Conservation (phyloP, 1,140 invertebrate genomes). For the Melanaphis sacchari region DNA sequence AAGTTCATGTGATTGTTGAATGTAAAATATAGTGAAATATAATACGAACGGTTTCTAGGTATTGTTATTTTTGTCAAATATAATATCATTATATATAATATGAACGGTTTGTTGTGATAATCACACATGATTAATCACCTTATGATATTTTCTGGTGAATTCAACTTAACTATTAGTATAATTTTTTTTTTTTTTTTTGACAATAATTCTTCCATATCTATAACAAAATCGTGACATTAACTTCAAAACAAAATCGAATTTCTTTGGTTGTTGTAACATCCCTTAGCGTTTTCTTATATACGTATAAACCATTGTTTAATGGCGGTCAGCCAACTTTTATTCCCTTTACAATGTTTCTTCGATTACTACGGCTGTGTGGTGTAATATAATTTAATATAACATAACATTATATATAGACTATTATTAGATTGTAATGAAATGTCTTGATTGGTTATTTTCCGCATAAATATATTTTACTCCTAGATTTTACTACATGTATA, state of each 20-base stretch:
- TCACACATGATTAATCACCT: neutral
- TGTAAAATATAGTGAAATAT: neutral
- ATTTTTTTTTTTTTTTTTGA: neutral
- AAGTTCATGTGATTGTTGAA: neutral
- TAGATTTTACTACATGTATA: neutral
- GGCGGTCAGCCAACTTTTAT: neutral
- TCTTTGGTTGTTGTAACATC: neutral
- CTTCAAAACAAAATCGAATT: slow-evolving; percentile 5
- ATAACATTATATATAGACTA: neutral
- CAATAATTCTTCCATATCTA: neutral
- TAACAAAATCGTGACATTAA: neutral
- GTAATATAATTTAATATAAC: no score
- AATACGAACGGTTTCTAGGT: neutral
- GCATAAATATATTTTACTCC: neutral
- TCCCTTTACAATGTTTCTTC: neutral
- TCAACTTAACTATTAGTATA: neutral
- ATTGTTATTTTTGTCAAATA: neutral
- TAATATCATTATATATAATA: neutral
- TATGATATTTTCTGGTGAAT: neutral
- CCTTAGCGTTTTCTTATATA: neutral
- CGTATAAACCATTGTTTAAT: slow-evolving; percentile 6
- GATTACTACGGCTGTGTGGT: neutral
- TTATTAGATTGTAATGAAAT: slow-evolving; percentile 9
- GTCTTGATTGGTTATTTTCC: slow-evolving; percentile 9
- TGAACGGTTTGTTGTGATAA: neutral